These are phyloP conservation scores for Microcaecilia unicolor DNA, from an alignment of 2,797 vertebrate species.

Conservation along the genomic window DNA sequence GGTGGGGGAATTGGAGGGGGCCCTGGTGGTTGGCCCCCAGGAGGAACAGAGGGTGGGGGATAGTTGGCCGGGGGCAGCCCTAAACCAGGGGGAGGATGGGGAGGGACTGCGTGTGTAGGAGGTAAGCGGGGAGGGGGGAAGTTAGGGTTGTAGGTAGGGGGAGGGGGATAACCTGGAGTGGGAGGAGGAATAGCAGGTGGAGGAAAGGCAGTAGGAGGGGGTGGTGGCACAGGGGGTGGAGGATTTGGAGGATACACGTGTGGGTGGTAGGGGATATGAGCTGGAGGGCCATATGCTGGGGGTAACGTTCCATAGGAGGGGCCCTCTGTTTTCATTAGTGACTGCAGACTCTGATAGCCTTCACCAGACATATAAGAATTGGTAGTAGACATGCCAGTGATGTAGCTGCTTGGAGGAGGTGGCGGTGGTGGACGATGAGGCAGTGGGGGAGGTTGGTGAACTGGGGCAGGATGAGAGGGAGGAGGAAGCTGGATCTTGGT, in stretches of 20 bases:
- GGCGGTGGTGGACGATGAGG: conserved; percentile 73
- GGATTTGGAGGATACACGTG: conserved; percentile 67
- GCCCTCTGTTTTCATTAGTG: conserved; percentile 91
- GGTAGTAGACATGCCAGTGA: conserved; percentile 84
- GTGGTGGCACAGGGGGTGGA: conserved; percentile 67
- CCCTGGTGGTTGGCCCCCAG: conserved; percentile 78
- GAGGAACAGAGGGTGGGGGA: conserved; percentile 79
- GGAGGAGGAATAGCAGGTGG: conserved; percentile 66
- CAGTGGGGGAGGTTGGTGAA: conserved; percentile 71
- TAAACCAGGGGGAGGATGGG: conserved; percentile 74
- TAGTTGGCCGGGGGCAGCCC: conserved; percentile 80
- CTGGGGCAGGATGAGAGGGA: conserved; percentile 78
- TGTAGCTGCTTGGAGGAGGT: conserved; percentile 76
- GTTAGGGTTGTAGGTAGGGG: conserved; percentile 76
- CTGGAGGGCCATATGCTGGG: conserved; percentile 70
- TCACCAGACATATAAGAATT: conserved; percentile 96
- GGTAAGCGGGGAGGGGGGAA: conserved; percentile 78
- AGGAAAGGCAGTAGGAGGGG: conserved; percentile 61
- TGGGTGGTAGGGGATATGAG: conserved; percentile 74
- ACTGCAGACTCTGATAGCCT: conserved; percentile 89
- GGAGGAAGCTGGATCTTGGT: conserved; percentile 70
- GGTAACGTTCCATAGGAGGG: conserved; percentile 79
- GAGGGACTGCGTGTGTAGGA: conserved; percentile 69
- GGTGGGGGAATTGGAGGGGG: conserved; percentile 78
- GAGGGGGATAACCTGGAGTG: conserved; percentile 74